Conservation (phyloP, 2,888 invertebrate genomes). For the Caenorhabditis doughertyi region DNA sequence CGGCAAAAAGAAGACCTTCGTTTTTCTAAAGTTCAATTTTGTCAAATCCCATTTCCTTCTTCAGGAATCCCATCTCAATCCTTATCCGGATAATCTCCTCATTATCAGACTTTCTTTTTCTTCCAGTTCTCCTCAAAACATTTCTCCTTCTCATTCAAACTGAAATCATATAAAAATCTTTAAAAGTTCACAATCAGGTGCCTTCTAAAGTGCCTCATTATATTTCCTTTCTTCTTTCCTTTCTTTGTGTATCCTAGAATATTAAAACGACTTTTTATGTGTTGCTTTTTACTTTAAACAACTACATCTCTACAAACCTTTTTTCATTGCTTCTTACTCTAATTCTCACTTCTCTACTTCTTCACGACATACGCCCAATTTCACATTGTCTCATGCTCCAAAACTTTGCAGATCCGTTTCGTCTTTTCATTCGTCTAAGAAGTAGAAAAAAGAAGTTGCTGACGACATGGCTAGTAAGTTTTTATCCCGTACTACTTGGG, state of each 20-base stretch:
- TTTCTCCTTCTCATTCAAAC: too few species aligned
- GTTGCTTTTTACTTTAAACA: constrained; percentile 35
- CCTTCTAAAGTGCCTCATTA: constrained; percentile 39
- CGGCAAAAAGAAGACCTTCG: too few species aligned
- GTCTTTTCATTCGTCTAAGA: constrained; percentile 25
- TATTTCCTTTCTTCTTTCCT: constrained; percentile 8
- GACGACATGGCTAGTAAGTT: constrained; percentile 57
- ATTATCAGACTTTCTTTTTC: not conserved
- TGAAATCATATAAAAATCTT: not conserved
- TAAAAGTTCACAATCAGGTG: constrained; percentile 24
- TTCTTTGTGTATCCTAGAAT: constrained; percentile 46
- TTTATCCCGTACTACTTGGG: not conserved
- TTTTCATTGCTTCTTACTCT: constrained; percentile 7
- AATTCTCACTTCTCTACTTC: constrained; percentile 4
- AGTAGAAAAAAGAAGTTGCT: constrained; percentile 8
- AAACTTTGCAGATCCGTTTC: constrained; percentile 45
- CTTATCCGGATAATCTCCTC: not conserved
- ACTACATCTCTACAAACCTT: constrained; percentile 15
- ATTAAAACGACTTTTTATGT: constrained; percentile 34
- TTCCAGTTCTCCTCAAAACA: not conserved
- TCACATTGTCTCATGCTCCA: constrained; percentile 52
- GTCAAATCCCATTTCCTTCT: too few species aligned
- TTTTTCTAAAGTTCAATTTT: too few species aligned
- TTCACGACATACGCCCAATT: constrained; percentile 49
- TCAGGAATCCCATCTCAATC: too few species aligned